Evolutionary conservation across 1,140 invertebrate species (phyloP).

Genomic region (Drosophila mauritiana): DNA sequence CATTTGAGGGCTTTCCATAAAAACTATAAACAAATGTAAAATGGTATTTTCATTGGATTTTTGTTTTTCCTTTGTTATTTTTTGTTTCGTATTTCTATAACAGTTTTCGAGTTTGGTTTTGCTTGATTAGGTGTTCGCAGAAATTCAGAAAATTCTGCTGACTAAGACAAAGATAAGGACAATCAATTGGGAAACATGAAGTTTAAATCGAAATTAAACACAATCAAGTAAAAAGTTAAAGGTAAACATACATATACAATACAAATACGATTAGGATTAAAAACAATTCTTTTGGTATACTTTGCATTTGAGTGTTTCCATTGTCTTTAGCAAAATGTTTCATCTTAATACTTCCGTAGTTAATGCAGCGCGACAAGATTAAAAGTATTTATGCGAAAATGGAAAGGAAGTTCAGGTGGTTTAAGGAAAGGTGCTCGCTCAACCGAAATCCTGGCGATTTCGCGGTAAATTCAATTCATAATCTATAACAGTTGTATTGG

Average conservation of each 20-base stretch:
- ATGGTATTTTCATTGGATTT: slow-evolving; percentile 27
- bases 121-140: slow-evolving; percentile 4
- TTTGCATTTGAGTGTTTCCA: slow-evolving; percentile 42
- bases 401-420: slow-evolving; percentile 9
- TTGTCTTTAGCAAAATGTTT: slow-evolving; percentile 38
- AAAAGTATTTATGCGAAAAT: slow-evolving; percentile 13
- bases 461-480: slow-evolving; percentile 40
- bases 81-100: slow-evolving; percentile 19
- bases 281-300: slow-evolving; percentile 45
- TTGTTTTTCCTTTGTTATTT: background rate
- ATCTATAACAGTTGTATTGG: slow-evolving; percentile 29
- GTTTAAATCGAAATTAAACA: slow-evolving; percentile 1
- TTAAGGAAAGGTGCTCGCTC: slow-evolving; percentile 5
- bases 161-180: slow-evolving; percentile 18
- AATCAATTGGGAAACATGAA: slow-evolving; percentile 24
- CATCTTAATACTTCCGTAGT: slow-evolving; percentile 44
- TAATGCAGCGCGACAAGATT: slow-evolving; percentile 27
- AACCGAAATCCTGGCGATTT: background rate
- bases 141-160: slow-evolving; percentile 25
- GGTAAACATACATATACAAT: slow-evolving; percentile 3
- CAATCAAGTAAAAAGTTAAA: background rate
- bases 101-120: slow-evolving; percentile 32
- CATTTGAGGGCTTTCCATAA: slow-evolving; percentile 62
- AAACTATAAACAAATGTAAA: slow-evolving; percentile 70
- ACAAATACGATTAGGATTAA: slow-evolving; percentile 21